Base-by-base conservation (phyloP, 2,888 invertebrate genomes). In the Agrochola macilenta region DNA sequence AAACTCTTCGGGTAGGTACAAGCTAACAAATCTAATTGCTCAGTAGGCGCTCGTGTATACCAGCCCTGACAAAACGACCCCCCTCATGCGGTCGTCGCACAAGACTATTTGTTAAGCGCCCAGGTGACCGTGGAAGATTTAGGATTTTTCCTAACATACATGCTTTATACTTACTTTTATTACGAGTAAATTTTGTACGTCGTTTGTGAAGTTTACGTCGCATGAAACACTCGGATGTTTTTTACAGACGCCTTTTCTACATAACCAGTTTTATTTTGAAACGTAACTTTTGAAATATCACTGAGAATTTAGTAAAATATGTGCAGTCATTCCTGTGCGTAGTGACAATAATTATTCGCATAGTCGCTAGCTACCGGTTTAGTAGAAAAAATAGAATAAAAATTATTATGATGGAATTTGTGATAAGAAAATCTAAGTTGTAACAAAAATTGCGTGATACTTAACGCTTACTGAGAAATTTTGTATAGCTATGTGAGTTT, bases 1-100 rank as follows among this genome's bases (percentile, higher is more conserved):
- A 95, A 95, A 95, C 95, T 96, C 95, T 93, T 88, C 89, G 88
- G 93, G 92, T 95, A 94, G 95, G 95, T 96, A 96, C 96, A 96
- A 95, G 95, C 95, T 96, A 96, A 96, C 96, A 96, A 96, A 96
- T 96, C 96, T 96, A 96, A 96, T 96, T 96, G 96, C 96, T 95
- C 95, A 92, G 96, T 96, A 96, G 96, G 96, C 94, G 96, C 94
- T 93, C 94, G 91, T 94, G 95, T 95, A 95, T 93, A 92, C 91
- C 86, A 88, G 90, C 88, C 89, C 93, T 95, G 96, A 96, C 94
- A 95, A 95, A 96, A 87, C 94, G 94, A 95, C 93, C 92, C 93
- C 94, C 93, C 88, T 88, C 94, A 93, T 94, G 95, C 92, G 95
- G 94, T 91, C 89, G 90, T 92, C 78, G 90, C 88, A 85, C 89